These are phyloP conservation scores for Phalloptychus januarius DNA, from an alignment of 2,797 vertebrate genomes.

Conservation along the genomic window DNA sequence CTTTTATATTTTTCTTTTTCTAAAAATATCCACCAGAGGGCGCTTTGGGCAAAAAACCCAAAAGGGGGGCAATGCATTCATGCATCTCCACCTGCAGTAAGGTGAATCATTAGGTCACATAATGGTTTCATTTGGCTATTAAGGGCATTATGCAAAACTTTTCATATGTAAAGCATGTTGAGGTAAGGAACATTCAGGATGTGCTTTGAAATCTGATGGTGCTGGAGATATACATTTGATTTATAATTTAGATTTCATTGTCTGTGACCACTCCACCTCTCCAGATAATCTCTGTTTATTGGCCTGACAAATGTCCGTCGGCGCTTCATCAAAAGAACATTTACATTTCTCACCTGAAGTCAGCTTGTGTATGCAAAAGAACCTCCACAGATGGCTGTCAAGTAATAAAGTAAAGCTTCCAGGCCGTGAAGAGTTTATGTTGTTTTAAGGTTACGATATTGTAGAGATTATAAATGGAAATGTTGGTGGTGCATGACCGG, in stretches of 20 bases:
- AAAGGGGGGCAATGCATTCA: background rate
- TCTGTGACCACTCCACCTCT: background rate
- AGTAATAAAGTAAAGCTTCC: background rate
- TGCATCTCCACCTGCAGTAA: conserved; percentile 5
- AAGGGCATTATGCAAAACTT: conserved; percentile 24
- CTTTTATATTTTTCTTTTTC: background rate
- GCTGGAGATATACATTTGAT: background rate
- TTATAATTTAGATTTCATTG: background rate
- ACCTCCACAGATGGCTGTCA: background rate
- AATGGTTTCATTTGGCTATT: conserved; percentile 30
- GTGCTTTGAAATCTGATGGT: background rate
- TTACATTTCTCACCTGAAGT: background rate
- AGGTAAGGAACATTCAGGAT: background rate
- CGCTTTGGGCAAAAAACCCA: conserved; percentile 14
- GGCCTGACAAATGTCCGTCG: background rate
- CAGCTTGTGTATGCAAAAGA: background rate
- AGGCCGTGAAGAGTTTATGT: background rate
- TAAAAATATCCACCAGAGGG: conserved; percentile 57
- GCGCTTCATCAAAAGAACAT: background rate
- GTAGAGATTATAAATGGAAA: background rate
- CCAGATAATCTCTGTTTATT: background rate
- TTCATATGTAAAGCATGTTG: background rate
- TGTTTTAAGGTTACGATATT: background rate
- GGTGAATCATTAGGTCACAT: background rate
- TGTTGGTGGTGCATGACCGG: background rate